A percentile compares a stretch with the other conserved stretches of the same genome.
phyloP scores from a whole-genome alignment of 1,140 invertebrate species.

The Eueides isabella region DNA sequence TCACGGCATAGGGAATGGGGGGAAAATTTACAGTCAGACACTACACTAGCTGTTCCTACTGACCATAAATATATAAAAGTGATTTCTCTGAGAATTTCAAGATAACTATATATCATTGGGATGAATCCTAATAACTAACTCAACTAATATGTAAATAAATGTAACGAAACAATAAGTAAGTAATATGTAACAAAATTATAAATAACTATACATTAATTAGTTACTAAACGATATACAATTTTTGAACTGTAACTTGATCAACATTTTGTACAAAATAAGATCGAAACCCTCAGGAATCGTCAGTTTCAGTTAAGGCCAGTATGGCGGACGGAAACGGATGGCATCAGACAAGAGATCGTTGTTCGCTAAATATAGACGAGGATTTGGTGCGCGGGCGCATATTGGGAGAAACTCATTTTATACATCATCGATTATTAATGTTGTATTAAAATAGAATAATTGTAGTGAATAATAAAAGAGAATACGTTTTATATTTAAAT shows the following conservation, averaged over 20 bases:
- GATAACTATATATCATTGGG: too few relatives aligned
- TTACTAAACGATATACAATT: not conserved
- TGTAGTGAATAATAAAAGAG: not conserved
- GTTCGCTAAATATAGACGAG: constrained; percentile 52
- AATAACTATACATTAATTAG: not conserved
- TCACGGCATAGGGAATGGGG: too few relatives aligned
- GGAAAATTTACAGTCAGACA: too few relatives aligned
- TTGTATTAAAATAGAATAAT: constrained; percentile 1
- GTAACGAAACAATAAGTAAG: too few relatives aligned
- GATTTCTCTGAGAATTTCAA: too few relatives aligned
- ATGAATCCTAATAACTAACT: not conserved
- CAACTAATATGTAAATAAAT: too few relatives aligned
- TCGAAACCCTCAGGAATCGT: constrained; percentile 32
- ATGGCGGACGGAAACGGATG: constrained; percentile 61
- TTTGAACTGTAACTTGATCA: constrained; percentile 23
- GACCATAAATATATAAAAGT: too few relatives aligned
- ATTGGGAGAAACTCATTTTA: constrained; percentile 33
- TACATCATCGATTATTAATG: constrained; percentile 29
- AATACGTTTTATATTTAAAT: not conserved
- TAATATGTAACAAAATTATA: not conserved
- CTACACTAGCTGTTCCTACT: too few relatives aligned
- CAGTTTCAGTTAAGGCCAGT: constrained; percentile 39
- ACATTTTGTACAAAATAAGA: constrained; percentile 22
- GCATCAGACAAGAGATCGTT: constrained; percentile 50
- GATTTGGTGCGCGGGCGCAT: constrained; percentile 39